Evolutionary conservation across 2,888 invertebrate species (phyloP), one percentile per base, ranked within the genome.

Genomic region (Thysanoteuthis rhombus): DNA sequence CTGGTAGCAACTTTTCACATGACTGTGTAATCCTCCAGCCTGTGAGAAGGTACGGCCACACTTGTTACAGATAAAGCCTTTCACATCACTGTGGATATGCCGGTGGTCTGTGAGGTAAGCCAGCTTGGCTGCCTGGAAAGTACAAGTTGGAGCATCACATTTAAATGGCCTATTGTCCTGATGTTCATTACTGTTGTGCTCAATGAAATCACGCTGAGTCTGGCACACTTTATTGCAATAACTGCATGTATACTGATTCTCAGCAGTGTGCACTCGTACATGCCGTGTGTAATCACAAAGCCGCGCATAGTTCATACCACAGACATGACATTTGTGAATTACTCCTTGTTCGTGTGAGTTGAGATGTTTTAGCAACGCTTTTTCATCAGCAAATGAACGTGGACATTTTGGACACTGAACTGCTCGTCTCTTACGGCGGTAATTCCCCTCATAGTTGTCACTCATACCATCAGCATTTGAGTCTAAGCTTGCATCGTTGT

Each of bases 31-130:
- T 28, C 95, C 95, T 36, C 94, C 94, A 16, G 94, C 94, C 93
- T 95, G 95, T 25, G 95, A 94, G 93, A 96, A 96, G 39, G 94
- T 93, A 93, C 95, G 94, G n/a, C 95, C 95, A 93, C 96, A 96
- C 47, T 95, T 95, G 38, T 94, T 93, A 93, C 96, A 96, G 1
- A 93, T 94, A 94, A 94, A 96, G 16, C 93, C 93, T 91, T 95
- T 95, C 40, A 94, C 94, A 19, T 95, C 94, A 32, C 94, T 95
- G 94, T 96, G 96, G 89, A 96, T 95, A 25, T 94, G 94, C 75
- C 94, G 94, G 89, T 96, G 96, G 92, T 95, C 94, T 40, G 95
- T 94, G 28, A 95, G 94, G 45, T 94, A 94, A 89, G 95, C 95
- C 45, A 94, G 95, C 92, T 95, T 95, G 93, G 94, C 93, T 10